Evolutionary conservation across 2,888 invertebrate genomes (phyloP).

Genomic region (Pherbina coryleti): DNA sequence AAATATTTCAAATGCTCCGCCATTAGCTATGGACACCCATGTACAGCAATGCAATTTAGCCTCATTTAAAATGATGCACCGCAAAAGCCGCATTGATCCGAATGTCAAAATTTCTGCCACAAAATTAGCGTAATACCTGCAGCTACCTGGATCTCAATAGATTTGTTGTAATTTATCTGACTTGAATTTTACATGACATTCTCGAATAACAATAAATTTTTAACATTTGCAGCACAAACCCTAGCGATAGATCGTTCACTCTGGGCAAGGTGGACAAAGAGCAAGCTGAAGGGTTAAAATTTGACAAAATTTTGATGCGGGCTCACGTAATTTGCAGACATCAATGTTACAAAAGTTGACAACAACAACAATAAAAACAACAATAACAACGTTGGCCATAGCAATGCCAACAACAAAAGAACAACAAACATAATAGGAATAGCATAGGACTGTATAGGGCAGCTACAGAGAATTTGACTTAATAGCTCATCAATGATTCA

Average conservation of each 20-base stretch:
- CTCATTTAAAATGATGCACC: slow-evolving; percentile 25
- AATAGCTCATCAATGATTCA: slow-evolving; percentile 70
- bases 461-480: slow-evolving; percentile 61
- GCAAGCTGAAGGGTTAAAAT: slow-evolving; percentile 17
- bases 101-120: slow-evolving; percentile 8
- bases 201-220: slow-evolving; percentile 3
- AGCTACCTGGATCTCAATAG: neutral
- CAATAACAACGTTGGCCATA: slow-evolving; percentile 22
- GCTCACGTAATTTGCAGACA: slow-evolving; percentile 41
- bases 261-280: neutral
- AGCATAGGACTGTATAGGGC: slow-evolving; percentile 3
- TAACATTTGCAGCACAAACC: neutral
- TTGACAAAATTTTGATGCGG: slow-evolving; percentile 46
- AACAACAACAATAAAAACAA: slow-evolving; percentile 18
- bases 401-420: slow-evolving; percentile 22
- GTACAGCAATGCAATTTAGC: neutral
- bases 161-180: slow-evolving; percentile 9
- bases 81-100: neutral
- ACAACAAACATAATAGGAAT: neutral
- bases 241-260: neutral
- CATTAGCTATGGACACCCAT: neutral
- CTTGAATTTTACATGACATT: slow-evolving; percentile 16
- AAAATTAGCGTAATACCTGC: slow-evolving; percentile 19
- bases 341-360: slow-evolving; percentile 23
- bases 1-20: too few relatives aligned